These are phyloP conservation scores for Turritopsis rubra DNA, from an alignment of 30 jellyfish, hydroid and myxozoan species.

Conservation along the genomic window DNA sequence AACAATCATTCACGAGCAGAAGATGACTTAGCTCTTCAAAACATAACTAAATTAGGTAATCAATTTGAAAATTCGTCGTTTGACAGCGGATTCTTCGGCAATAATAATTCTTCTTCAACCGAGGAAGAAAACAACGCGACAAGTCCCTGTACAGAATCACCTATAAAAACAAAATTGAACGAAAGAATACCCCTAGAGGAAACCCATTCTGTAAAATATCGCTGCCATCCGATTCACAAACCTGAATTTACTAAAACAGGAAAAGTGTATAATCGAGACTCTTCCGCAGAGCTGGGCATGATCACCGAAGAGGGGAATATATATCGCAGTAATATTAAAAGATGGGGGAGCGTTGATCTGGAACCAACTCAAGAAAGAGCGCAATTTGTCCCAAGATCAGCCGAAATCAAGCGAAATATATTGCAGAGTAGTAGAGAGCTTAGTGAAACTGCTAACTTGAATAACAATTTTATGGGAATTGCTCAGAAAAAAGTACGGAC, in stretches of 20 bases:
- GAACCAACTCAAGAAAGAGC: slow-evolving; percentile 15
- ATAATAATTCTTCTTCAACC: slow-evolving; percentile 16
- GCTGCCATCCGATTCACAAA: slow-evolving; percentile 16
- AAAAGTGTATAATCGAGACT: background rate
- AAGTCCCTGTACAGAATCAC: slow-evolving; percentile 12
- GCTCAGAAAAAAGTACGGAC: background rate
- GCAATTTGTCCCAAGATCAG: slow-evolving; percentile 14
- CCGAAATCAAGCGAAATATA: slow-evolving; percentile 12
- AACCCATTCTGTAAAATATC: slow-evolving; percentile 7
- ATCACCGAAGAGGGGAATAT: background rate
- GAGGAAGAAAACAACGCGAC: slow-evolving; percentile 17
- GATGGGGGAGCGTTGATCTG: slow-evolving; percentile 4
- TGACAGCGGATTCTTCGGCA: slow-evolving; percentile 36
- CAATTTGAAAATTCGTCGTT: slow-evolving; percentile 9
- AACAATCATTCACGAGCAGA: background rate
- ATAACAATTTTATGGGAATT: background rate
- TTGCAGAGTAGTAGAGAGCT: background rate
- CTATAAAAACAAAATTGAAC: background rate
- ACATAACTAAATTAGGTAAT: background rate
- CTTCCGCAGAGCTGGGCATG: background rate
- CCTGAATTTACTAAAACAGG: slow-evolving; percentile 11
- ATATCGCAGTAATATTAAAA: background rate
- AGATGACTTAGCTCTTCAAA: background rate
- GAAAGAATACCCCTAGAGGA: background rate
- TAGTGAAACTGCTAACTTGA: background rate